Evolutionary conservation across 2,888 invertebrate species (phyloP).

Genomic region (Leucophenga maculata): DNA sequence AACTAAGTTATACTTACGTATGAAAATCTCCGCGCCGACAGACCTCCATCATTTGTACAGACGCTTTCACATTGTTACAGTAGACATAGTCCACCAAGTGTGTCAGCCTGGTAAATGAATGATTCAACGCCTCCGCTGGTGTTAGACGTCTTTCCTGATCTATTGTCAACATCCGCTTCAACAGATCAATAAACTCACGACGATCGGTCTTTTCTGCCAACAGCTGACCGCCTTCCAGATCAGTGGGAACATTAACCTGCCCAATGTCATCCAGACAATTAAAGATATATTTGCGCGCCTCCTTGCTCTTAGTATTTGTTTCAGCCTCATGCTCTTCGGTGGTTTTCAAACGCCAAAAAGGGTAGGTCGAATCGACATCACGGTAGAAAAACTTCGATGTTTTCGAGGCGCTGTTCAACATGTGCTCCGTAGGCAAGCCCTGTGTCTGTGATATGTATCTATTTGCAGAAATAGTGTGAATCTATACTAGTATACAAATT

Average conservation of each 20-base stretch:
- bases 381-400: slow-evolving; percentile 98
- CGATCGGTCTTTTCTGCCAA: slow-evolving; percentile 98
- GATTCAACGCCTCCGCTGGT: slow-evolving; percentile 95
- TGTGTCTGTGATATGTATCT: slow-evolving; percentile 95
- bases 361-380: slow-evolving; percentile 92
- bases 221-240: slow-evolving; percentile 95
- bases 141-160: slow-evolving; percentile 97
- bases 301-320: slow-evolving; percentile 98
- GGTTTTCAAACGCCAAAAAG: slow-evolving; percentile 91
- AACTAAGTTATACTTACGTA: slow-evolving; percentile 61
- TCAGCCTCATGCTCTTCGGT: slow-evolving; percentile 99
- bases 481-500: not conserved
- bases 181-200: slow-evolving; percentile 96
- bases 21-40: slow-evolving; percentile 75
- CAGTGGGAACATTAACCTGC: slow-evolving; percentile 96
- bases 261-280: slow-evolving; percentile 99
- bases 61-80: slow-evolving; percentile 96
- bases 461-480: not conserved
- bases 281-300: slow-evolving; percentile 99
- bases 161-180: slow-evolving; percentile 98
- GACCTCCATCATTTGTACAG: slow-evolving; percentile 97
- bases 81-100: slow-evolving; percentile 97
- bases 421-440: slow-evolving; percentile 97
- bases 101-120: slow-evolving; percentile 93
- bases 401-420: slow-evolving; percentile 97